These are phyloP conservation scores for Amphipoea oculea DNA, from an alignment of 2,888 invertebrate genomes.

Conservation along the genomic window DNA sequence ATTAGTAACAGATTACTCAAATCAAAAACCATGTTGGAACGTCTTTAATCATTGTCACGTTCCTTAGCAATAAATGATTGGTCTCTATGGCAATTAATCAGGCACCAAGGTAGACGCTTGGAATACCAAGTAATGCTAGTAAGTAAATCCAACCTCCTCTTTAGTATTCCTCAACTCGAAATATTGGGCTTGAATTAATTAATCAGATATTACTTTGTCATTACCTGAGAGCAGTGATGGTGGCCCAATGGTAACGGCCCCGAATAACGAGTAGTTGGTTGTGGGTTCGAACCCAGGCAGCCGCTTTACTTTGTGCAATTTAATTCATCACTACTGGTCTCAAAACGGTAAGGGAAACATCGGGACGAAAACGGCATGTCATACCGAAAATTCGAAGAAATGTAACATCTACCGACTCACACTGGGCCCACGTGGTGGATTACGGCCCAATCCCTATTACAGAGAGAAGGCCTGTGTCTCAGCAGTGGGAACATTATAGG, in stretches of 20 bases:
- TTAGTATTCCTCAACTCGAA: not conserved
- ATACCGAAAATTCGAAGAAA: not conserved
- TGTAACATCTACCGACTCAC: too few species aligned
- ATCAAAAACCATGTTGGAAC: not conserved
- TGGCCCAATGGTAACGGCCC: too few species aligned
- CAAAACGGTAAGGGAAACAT: not conserved
- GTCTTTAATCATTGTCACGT: conserved; percentile 1
- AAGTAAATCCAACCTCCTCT: too few species aligned
- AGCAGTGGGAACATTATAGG: too few species aligned
- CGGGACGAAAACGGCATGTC: not conserved
- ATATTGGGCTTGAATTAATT: not conserved
- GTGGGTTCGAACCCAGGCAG: not conserved
- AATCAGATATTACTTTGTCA: not conserved
- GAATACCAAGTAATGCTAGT: conserved; percentile 21
- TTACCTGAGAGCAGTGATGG: not conserved
- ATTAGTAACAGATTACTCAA: not conserved
- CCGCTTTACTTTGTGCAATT: not conserved
- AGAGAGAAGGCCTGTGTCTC: too few species aligned
- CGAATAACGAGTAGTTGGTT: not conserved
- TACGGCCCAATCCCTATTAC: too few species aligned
- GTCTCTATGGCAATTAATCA: conserved; percentile 27
- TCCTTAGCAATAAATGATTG: conserved; percentile 14
- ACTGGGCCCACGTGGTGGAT: too few species aligned
- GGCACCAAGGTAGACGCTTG: not conserved
- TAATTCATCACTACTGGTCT: not conserved